phyloP scores from a whole-genome alignment of 2,888 invertebrate genomes.

The Cabera pusaria region DNA sequence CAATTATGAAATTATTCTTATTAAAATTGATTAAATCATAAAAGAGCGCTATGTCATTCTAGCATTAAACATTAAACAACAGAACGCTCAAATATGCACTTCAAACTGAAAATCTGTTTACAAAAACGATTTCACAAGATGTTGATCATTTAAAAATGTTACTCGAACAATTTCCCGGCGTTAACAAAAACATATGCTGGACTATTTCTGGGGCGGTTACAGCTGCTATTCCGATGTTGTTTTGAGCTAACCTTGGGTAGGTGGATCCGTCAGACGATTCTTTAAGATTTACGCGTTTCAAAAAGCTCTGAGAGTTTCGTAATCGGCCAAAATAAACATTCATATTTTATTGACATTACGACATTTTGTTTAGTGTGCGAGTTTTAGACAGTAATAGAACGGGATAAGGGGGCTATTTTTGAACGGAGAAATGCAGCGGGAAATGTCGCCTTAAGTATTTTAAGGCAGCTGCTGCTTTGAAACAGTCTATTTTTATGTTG shows the following conservation, averaged over 20 bases:
- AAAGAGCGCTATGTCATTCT: no score
- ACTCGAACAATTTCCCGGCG: constrained; percentile 22
- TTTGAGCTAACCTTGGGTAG: constrained; percentile 64
- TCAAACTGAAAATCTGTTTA: constrained; percentile 25
- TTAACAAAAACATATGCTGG: constrained; percentile 46
- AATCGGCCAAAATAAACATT: constrained; percentile 78
- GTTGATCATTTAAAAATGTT: constrained; percentile 21
- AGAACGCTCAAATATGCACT: no score
- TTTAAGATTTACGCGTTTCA: constrained; percentile 68
- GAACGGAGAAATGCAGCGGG: constrained; percentile 46
- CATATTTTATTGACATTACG: constrained; percentile 80
- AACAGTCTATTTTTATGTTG: not conserved
- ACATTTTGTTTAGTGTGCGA: constrained; percentile 65
- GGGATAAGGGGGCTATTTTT: constrained; percentile 68
- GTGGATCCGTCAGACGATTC: constrained; percentile 62
- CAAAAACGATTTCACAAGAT: constrained; percentile 13
- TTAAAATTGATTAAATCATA: no score
- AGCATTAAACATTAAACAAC: no score
- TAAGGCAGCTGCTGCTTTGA: constrained; percentile 2
- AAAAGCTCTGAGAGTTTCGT: constrained; percentile 67
- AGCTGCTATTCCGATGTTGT: constrained; percentile 53
- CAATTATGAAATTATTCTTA: no score
- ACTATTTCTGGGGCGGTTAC: constrained; percentile 72
- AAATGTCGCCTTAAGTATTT: constrained; percentile 16
- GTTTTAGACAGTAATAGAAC: constrained; percentile 63